These are phyloP conservation scores for Campaea margaritaria DNA, from an alignment of 2,888 invertebrate species.

Conservation along the genomic window DNA sequence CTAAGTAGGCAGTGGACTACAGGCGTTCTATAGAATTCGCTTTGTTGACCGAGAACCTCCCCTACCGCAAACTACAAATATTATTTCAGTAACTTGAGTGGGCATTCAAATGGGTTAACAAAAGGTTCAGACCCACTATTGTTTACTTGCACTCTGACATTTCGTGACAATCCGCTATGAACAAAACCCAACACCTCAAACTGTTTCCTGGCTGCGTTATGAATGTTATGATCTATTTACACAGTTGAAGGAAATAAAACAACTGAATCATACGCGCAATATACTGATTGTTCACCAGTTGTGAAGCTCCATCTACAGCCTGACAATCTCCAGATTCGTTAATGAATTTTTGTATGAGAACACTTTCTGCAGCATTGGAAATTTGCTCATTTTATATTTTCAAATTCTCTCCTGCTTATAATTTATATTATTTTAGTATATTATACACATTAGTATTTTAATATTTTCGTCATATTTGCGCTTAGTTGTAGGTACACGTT, in stretches of 20 bases:
- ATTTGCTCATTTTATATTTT: too few relatives aligned
- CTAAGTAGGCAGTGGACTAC: too few relatives aligned
- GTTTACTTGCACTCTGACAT: slow-evolving; percentile 1
- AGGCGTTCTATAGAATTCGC: too few relatives aligned
- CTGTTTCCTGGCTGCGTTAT: slow-evolving; percentile 4
- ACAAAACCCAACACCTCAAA: slow-evolving; percentile 5
- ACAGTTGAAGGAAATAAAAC: slow-evolving; percentile 12
- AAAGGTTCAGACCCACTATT: not conserved
- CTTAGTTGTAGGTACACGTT: too few relatives aligned
- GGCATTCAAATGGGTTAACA: not conserved
- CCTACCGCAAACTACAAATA: not conserved
- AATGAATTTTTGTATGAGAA: too few relatives aligned
- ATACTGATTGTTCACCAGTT: slow-evolving; percentile 4
- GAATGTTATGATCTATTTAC: slow-evolving; percentile 8
- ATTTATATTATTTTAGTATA: too few relatives aligned
- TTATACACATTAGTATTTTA: too few relatives aligned
- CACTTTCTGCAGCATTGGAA: too few relatives aligned
- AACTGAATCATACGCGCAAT: slow-evolving; percentile 2
- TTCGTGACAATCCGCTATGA: slow-evolving; percentile 17
- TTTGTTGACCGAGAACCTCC: too few relatives aligned
- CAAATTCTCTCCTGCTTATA: too few relatives aligned
- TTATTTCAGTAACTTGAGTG: not conserved
- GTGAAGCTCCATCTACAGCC: not conserved
- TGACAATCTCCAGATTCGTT: too few relatives aligned
- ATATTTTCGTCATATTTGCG: too few relatives aligned